Evolutionary conservation across 2,888 invertebrate genomes (phyloP).

Genomic region (Subacronicta megacephala): DNA sequence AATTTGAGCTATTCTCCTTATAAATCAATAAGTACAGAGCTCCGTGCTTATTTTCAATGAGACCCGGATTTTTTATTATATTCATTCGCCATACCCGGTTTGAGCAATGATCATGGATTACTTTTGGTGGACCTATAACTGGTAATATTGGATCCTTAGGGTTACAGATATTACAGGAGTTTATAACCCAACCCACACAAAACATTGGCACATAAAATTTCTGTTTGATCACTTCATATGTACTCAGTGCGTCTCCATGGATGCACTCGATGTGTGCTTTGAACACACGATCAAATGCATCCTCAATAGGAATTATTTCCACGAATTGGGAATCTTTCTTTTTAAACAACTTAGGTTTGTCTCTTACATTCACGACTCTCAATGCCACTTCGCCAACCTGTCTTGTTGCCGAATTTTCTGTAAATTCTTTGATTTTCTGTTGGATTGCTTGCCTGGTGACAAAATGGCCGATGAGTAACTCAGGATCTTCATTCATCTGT

Average conservation of each 20-base stretch:
- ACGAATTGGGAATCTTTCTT: background rate
- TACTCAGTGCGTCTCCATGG: background rate
- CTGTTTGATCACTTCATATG: background rate
- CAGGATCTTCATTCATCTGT: background rate
- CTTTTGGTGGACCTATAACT: no score
- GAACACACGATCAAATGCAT: constrained; percentile 24
- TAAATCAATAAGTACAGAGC: constrained; percentile 13
- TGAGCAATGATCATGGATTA: background rate
- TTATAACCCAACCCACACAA: constrained; percentile 7
- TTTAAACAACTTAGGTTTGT: constrained; percentile 8
- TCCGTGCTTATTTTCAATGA: background rate
- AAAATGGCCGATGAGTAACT: background rate
- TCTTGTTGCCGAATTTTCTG: accelerated
- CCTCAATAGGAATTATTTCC: constrained; percentile 27
- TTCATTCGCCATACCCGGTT: constrained; percentile 34
- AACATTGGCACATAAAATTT: constrained; percentile 5
- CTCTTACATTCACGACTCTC: background rate
- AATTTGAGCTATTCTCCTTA: constrained; percentile 30
- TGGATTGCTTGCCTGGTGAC: constrained; percentile 2
- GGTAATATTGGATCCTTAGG: background rate
- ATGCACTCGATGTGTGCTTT: background rate
- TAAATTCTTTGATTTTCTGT: background rate
- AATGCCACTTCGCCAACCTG: no score
- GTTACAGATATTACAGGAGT: constrained; percentile 24
- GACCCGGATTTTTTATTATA: constrained; percentile 5